A percentile compares a stretch with the other conserved stretches of the same genome.
phyloP scores from a whole-genome alignment of 1,140 invertebrate genomes.

The Lepidurus arcticus region DNA sequence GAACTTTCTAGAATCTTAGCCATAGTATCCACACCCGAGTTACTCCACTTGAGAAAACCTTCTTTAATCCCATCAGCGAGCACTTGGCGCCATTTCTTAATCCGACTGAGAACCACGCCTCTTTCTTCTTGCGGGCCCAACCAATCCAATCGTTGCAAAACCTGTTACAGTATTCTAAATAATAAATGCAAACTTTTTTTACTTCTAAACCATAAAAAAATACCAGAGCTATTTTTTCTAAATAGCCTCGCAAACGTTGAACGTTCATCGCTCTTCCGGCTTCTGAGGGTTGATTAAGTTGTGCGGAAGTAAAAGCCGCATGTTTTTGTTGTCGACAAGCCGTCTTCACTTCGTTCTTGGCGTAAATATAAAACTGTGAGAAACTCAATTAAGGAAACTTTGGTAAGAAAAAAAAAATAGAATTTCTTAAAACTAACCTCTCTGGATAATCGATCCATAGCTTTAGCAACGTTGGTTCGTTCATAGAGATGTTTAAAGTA shows the following conservation, averaged over 20 bases:
- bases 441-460: not conserved
- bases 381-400: not conserved
- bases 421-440: not conserved
- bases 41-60: constrained; percentile 15
- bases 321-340: constrained; percentile 26
- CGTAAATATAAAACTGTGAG: constrained; percentile 12
- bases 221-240: constrained; percentile 28
- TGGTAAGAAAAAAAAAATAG: not conserved
- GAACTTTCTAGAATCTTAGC: not conserved
- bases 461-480: constrained; percentile 16
- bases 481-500: constrained; percentile 27
- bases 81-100: constrained; percentile 20
- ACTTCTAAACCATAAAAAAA: not conserved
- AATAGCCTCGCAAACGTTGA: constrained; percentile 22
- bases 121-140: not conserved
- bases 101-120: not conserved
- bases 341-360: constrained; percentile 6
- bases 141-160: constrained; percentile 19
- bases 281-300: constrained; percentile 13
- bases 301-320: constrained; percentile 14
- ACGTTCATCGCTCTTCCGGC: not conserved
- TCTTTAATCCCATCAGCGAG: constrained; percentile 25
- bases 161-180: not conserved
- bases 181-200: too few relatives aligned
- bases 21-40: not conserved